These are phyloP conservation scores for Stichodactyla helianthus DNA, from an alignment of 64 coral and sea anemone species.

Conservation along the genomic window DNA sequence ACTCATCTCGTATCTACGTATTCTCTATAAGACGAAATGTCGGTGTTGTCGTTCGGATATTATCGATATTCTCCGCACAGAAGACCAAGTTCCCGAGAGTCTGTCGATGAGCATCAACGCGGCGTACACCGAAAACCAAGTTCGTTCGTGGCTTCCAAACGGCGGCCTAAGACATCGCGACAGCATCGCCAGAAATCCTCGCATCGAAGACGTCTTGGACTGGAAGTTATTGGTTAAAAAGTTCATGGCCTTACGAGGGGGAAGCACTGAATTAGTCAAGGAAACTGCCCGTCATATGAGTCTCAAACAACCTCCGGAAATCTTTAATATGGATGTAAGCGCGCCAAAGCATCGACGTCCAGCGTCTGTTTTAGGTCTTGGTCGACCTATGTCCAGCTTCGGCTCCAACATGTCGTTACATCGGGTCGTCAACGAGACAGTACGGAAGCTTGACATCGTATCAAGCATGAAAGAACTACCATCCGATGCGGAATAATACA, in stretches of 20 bases:
- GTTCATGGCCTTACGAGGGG: constrained; percentile 24
- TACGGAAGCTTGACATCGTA: constrained; percentile 49
- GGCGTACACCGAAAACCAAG: constrained; percentile 1
- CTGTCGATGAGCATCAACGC: constrained; percentile 31
- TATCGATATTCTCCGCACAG: constrained; percentile 77
- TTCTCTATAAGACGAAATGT: constrained; percentile 69
- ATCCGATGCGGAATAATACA: neutral
- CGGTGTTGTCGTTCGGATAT: constrained; percentile 85
- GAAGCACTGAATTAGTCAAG: neutral
- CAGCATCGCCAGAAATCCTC: constrained; percentile 10
- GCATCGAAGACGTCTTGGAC: constrained; percentile 54
- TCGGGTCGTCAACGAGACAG: constrained; percentile 49
- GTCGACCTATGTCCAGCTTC: constrained; percentile 29
- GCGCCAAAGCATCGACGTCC: constrained; percentile 13
- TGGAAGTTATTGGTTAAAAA: constrained; percentile 53
- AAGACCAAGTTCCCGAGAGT: constrained; percentile 56
- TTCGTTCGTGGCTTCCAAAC: constrained; percentile 34
- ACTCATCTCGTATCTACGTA: constrained; percentile 59
- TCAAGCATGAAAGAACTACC: constrained; percentile 45
- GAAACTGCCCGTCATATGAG: neutral
- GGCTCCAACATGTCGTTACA: constrained; percentile 59
- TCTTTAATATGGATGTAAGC: neutral
- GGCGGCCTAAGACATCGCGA: constrained; percentile 5
- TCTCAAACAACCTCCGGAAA: constrained; percentile 3
- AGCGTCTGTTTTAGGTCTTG: constrained; percentile 19